Evolutionary conservation across 2,113 vertebrate species (phyloP), one percentile per base, ranked within the genome.

Genomic region (Neogobius melanostomus): DNA sequence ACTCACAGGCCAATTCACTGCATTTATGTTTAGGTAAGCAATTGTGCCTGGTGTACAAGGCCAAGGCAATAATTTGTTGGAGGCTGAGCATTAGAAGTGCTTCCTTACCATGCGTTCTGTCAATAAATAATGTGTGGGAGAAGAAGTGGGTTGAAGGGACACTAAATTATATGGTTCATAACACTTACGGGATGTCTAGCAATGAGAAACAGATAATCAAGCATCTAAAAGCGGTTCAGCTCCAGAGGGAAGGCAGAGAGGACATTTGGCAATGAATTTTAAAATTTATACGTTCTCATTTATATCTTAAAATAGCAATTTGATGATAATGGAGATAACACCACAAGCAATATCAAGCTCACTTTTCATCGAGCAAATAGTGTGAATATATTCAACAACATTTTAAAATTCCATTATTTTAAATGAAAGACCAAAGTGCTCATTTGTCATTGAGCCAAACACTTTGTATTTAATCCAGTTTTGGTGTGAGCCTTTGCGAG

Each of bases 111-210:
- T 61, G 59, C 14, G 7, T 61, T 61, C 59, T 61, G 42, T 61
- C 61, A 66, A 28, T 48, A n/a, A 60, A 36, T 47, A 52, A 65
- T 62, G 66, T 72, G 64, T 57, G 21, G 63, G 43, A 17, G 16
- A 42, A 52, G 50, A 44, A 11, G 47, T 3, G 6, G 14, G 28
- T 57, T 44, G 51, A 75, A 50, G 11, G 46, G 57, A 56, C 48
- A 46, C 59, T 53, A 64, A 50, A 76, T 74, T 3, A 69, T 42
- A 1, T 36, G 21, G 7, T 66, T n/a, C 54, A 46, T 44, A 71
- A 64, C 5, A 59, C 47, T 60, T 21, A 68, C 69, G 51, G 50
- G 17, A 53, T 47, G 59, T 11, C 54, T 59, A 50, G 61, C 17
- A 75, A 42, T 61, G 36, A 61, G 43, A 28, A 70, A 17, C 0